Conservation (phyloP, 2,113 vertebrate genomes). For the Aythya baeri region DNA sequence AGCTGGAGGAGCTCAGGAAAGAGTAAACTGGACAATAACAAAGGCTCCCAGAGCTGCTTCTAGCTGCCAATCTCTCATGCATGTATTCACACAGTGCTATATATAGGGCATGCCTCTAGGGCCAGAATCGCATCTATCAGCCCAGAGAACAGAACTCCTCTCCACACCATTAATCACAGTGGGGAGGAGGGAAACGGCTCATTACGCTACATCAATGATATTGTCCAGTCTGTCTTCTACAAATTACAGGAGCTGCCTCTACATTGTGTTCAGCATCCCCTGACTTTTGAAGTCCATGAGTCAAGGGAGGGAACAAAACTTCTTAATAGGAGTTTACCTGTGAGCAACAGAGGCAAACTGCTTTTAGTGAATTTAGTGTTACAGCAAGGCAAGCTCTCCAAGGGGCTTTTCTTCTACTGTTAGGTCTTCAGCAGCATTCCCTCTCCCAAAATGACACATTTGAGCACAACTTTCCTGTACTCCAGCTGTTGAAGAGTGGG, state of each 20-base stretch:
- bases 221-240: neutral
- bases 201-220: neutral
- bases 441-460: neutral
- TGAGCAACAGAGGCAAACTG: neutral
- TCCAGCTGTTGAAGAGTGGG: neutral
- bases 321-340: neutral
- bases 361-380: neutral
- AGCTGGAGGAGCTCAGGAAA: constrained; percentile 23
- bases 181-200: constrained; percentile 3
- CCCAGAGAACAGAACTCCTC: neutral
- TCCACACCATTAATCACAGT: constrained; percentile 28
- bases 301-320: neutral
- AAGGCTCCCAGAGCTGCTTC: neutral
- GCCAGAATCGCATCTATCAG: neutral
- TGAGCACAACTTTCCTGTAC: neutral
- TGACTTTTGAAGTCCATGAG: neutral
- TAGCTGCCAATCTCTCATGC: constrained; percentile 21
- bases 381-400: neutral
- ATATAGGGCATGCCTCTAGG: constrained; percentile 17
- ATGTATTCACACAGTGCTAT: neutral
- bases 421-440: neutral
- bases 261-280: neutral
- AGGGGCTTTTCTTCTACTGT: neutral
- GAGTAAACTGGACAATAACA: constrained; percentile 30
- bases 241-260: neutral